Base-by-base conservation (phyloP, 2,797 vertebrate genomes). In the Ctenosaura bakeri region DNA sequence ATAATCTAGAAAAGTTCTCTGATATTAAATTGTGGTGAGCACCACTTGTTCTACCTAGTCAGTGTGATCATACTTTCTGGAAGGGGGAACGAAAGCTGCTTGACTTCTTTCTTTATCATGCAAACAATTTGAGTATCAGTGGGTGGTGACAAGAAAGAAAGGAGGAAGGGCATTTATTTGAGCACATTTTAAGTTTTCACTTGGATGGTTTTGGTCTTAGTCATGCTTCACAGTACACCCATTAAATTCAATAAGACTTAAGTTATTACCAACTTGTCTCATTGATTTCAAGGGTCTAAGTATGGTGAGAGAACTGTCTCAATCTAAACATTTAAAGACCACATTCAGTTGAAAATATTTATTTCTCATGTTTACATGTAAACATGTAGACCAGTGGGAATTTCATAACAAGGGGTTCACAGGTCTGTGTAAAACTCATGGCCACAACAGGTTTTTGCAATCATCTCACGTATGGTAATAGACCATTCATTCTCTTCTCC, bases 281-380 rank as follows among this genome's bases (percentile, higher is more conserved):
- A 50, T 50, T 52, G 46, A 52, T 59, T 79, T 52, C 10, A 50
- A 50, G 52, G 22, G 77, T 54, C 14, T 1, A n/a, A 32, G 46
- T 32, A 52, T 29, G 24, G 24, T 46, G 46, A 42, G 38, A 78
- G 38, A 77, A 77, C 54, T 77, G 29, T 62, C 42, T 56, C 35
- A 16, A 1, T 66, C 24, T 42, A 69, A 88, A 50, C 42, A 88
- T 35, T 42, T 80, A 59, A 46, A 80, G 24, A 38, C 38, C 54
- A 76, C 38, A 74, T 76, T 86, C 71, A 76, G 77, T 32, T n/a
- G 32, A 80, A 80, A 80, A 66, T n/a, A 64, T 80, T 66, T 66
- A 66, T 35, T 80, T 50, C 59, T 42, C 56, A 66, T 87, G 59
- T 80, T 79, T 88, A 20, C 32, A 54, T 54, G 59, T 69, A 64